Evolutionary conservation across 2,113 vertebrate genomes (phyloP).

Genomic region (Heptranchias perlo): DNA sequence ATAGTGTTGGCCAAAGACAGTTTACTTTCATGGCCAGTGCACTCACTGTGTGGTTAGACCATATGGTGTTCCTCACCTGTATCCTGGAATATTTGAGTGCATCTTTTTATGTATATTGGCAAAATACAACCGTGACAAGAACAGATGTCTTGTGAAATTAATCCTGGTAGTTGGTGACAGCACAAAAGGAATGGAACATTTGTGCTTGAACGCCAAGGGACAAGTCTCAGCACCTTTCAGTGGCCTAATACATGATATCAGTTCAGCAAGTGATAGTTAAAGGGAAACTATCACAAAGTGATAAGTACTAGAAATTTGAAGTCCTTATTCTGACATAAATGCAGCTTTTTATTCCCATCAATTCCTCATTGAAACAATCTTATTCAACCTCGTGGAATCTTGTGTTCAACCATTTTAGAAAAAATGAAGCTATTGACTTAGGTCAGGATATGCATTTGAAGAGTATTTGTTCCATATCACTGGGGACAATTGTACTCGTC

Average conservation of each 20-base stretch:
- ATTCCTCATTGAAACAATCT: background rate
- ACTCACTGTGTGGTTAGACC: background rate
- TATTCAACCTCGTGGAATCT: background rate
- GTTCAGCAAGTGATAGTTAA: slow-evolving; percentile 1
- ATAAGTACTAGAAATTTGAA: background rate
- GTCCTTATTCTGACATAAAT: background rate
- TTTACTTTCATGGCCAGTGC: background rate
- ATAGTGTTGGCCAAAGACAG: background rate
- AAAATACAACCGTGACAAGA: background rate
- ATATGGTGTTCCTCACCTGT: background rate
- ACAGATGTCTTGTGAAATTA: slow-evolving; percentile 25
- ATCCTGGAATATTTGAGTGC: background rate
- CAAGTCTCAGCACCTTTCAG: slow-evolving; percentile 4
- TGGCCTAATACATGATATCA: background rate
- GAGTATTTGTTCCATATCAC: background rate
- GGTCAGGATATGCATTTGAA: background rate
- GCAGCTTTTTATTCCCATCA: background rate
- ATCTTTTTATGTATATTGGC: background rate
- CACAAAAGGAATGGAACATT: background rate
- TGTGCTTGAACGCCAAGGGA: slow-evolving; percentile 11
- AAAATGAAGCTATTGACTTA: background rate
- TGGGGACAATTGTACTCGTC: background rate
- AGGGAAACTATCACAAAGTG: background rate
- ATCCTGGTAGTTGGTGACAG: background rate
- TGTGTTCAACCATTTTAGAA: background rate